Conservation (phyloP, 2,888 invertebrate species). For the Girardia tigrina region DNA sequence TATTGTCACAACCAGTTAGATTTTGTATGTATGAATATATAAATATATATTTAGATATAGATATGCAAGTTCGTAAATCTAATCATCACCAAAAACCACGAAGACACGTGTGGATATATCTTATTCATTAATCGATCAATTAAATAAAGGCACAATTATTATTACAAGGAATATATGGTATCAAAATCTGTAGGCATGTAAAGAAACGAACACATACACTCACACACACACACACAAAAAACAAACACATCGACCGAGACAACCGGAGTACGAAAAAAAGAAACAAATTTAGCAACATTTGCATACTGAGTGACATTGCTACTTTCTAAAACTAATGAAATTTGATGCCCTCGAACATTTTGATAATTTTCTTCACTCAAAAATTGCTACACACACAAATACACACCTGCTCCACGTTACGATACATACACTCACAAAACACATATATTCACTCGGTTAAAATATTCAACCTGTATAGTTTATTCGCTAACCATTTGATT, state of each 20-base stretch:
- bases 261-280: slow-evolving; percentile 19
- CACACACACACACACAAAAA: no score
- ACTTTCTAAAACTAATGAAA: slow-evolving; percentile 20
- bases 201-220: background rate
- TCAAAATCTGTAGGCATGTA: slow-evolving; percentile 14
- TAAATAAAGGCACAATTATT: slow-evolving; percentile 18
- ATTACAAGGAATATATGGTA: slow-evolving; percentile 12
- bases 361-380: slow-evolving; percentile 23
- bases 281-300: slow-evolving; percentile 18
- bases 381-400: slow-evolving; percentile 12
- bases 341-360: slow-evolving; percentile 21
- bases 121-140: slow-evolving; percentile 23
- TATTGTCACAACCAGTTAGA: slow-evolving; percentile 10
- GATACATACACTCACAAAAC: no score
- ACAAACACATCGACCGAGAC: no score
- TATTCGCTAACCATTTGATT: slow-evolving; percentile 7
- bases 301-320: slow-evolving; percentile 13
- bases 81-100: slow-evolving; percentile 18
- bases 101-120: slow-evolving; percentile 20
- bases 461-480: background rate
- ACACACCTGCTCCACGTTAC: background rate
- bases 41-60: no score
- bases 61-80: slow-evolving; percentile 21
- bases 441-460: no score
- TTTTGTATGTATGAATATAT: slow-evolving; percentile 23